phyloP scores from a whole-genome alignment of 2,888 invertebrate species.

The Amorpha juglandis region DNA sequence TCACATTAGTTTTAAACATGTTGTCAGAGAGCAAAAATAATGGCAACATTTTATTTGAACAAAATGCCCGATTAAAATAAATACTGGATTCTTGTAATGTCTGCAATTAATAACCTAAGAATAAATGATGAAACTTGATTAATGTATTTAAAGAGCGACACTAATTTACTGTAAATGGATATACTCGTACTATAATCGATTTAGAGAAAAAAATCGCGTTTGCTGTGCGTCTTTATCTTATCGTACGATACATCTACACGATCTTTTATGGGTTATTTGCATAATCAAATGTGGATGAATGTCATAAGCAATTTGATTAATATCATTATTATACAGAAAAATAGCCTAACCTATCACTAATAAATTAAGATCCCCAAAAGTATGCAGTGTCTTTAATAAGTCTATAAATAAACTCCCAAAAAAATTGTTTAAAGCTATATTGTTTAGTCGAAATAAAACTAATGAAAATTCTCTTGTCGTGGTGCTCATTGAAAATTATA shows the following conservation, averaged over 20 bases:
- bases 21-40: too few species aligned
- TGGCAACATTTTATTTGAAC: too few species aligned
- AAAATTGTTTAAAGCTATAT: too few species aligned
- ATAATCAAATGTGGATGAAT: background rate
- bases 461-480: background rate
- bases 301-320: background rate
- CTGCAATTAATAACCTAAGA: background rate
- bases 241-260: background rate
- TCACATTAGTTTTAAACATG: too few species aligned
- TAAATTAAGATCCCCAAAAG: background rate
- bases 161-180: background rate
- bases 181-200: background rate
- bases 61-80: background rate
- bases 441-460: too few species aligned
- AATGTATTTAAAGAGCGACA: background rate
- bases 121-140: background rate
- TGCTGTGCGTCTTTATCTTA: constrained; percentile 3
- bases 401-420: background rate
- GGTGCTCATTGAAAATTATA: too few species aligned
- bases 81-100: background rate
- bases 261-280: constrained; percentile 5
- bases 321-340: background rate
- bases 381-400: background rate
- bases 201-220: constrained; percentile 7
- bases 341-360: background rate